Conservation (phyloP, 2,113 vertebrate species). For the Bubalus kerabau region DNA sequence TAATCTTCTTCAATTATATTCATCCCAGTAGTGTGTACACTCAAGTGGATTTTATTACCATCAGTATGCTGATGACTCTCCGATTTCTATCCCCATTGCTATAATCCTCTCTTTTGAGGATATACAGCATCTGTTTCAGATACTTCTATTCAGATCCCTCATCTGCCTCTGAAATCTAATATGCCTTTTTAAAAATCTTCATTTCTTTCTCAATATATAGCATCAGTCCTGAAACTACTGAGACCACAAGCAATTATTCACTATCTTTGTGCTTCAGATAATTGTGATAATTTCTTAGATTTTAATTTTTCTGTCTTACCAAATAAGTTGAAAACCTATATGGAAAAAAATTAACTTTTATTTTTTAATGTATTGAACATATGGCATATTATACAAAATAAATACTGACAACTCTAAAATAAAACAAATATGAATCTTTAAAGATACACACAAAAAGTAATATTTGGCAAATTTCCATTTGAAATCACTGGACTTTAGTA, state of each 20-base stretch:
- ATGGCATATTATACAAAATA: background rate
- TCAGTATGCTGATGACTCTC: background rate
- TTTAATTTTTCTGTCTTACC: background rate
- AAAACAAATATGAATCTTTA: background rate
- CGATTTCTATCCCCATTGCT: background rate
- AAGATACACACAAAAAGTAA: background rate
- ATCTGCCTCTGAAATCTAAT: background rate
- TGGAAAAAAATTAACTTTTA: background rate
- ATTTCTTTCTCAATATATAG: background rate
- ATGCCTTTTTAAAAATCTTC: background rate
- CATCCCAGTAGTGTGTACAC: background rate
- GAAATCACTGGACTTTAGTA: background rate
- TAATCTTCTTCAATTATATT: constrained; percentile 19
- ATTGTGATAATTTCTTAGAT: background rate
- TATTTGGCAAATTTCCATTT: background rate
- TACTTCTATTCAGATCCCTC: background rate
- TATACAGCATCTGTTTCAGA: background rate
- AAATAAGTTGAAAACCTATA: background rate
- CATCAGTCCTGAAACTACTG: background rate
- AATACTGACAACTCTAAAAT: background rate
- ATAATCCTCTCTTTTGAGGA: background rate
- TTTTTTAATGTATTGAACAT: background rate
- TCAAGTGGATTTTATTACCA: background rate
- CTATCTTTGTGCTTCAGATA: background rate
- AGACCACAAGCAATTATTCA: background rate